Evolutionary conservation across 2,797 vertebrate genomes (phyloP), one percentile per base, ranked within the genome.

Genomic region (Thaleichthys pacificus): DNA sequence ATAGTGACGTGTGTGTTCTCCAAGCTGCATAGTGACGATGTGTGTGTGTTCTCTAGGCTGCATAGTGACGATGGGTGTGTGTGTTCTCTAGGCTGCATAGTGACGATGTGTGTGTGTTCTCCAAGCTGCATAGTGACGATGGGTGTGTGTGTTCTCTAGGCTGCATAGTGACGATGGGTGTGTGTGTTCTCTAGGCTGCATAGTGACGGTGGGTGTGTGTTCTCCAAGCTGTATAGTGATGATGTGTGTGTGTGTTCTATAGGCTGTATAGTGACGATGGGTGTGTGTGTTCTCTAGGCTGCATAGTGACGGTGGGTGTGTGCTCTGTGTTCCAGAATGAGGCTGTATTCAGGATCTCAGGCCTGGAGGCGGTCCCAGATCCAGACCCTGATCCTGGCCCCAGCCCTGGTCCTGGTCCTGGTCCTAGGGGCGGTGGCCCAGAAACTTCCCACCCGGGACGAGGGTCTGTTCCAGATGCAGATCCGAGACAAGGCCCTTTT

Each of bases 401-500:
- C 90, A n/a, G 73, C 83, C 75, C 90, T 95, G 72, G 70, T 90
- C 56, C 80, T 95, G 85, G 82, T 96, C 8, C 68, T 95, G 61
- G 93, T 90, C 0, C 83, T 95, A 0, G 73, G 84, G 66, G 89
- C 88, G 6, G 81, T 85, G 85, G 90, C 93, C 51, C 98, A 99
- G 93, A 99, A 99, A 85, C 74, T 99, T 21, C 98, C 98, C 58
- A 99, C 98, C 0, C 93, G 98, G 70, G 97, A 99, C 73, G 98
- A 99, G 81, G 96, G 96, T 21, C 95, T 99, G 80, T 99, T 99
- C 85, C 98, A 99, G 91, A 97, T 96, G 96, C 98, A 99, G 91
- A 97, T 98, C 84, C 92, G 92, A 82, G 96, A 99, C 91, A 98
- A 98, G 82, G 87, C 95, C 0, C 89, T 96, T 80, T 98, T 97